These are phyloP conservation scores for Podarcis lilfordi DNA, from an alignment of 2,797 vertebrate genomes.

Conservation along the genomic window DNA sequence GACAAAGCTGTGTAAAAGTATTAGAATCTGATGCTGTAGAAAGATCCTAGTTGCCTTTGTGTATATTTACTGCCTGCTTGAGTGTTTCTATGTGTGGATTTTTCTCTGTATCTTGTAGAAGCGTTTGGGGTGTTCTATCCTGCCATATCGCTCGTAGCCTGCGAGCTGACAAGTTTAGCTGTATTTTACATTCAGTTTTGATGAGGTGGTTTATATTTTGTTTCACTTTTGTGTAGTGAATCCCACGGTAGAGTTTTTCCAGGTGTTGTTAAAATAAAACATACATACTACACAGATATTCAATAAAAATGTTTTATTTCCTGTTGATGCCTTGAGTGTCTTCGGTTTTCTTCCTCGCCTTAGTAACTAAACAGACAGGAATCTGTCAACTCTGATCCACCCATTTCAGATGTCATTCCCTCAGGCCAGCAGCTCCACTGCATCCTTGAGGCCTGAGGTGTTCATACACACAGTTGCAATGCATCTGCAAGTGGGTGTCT, in stretches of 20 bases:
- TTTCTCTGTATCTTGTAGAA: conserved; percentile 97
- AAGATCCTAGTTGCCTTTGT: conserved; percentile 99
- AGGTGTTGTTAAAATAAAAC: conserved; percentile 97
- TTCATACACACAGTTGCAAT: neutral
- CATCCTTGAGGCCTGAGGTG: neutral
- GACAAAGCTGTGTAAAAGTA: conserved; percentile 96
- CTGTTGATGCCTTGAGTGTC: conserved; percentile 88
- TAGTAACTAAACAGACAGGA: conserved; percentile 22
- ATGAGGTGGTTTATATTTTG: conserved; percentile 97
- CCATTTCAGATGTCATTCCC: neutral
- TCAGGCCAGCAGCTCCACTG: too few relatives aligned
- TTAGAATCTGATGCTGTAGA: conserved; percentile 99
- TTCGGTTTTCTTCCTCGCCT: conserved; percentile 49
- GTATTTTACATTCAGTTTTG: conserved; percentile 98
- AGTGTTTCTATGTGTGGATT: conserved; percentile 98
- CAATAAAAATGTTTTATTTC: conserved; percentile 99
- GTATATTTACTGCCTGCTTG: conserved; percentile 99
- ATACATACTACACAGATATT: conserved; percentile 97
- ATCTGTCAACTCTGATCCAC: neutral
- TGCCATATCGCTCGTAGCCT: conserved; percentile 91
- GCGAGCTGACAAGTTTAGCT: conserved; percentile 92
- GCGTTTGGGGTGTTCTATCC: conserved; percentile 95
- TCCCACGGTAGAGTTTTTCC: conserved; percentile 97
- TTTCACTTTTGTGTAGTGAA: conserved; percentile 99
- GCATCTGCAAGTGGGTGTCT: neutral